Evolutionary conservation across 2,888 invertebrate species (phyloP), one percentile per base, ranked within the genome.

Genomic region (Acanthopleura granulata): DNA sequence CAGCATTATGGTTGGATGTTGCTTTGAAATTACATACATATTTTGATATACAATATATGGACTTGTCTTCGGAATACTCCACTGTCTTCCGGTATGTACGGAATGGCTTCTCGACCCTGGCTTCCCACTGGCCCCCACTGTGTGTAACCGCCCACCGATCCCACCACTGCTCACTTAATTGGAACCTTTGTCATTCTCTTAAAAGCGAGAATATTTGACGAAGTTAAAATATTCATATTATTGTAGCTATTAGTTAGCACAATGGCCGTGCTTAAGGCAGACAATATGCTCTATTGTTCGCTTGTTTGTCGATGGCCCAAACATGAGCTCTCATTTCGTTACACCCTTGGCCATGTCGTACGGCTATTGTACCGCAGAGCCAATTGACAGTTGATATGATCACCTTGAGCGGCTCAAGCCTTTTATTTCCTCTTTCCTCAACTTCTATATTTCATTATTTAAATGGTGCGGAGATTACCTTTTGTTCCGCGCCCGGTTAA

Each of bases 161-260:
- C 57, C 22, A n/a, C 3, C 18, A 6, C 57, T 18, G 57, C 57
- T 22, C 22, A 57, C 22, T 18, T 57, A 57, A 57, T 57, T 66
- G 29, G 25, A 27, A 27, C 66, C 25, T 12, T 66, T 66, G 66
- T 66, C 25, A 25, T 66, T 66, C 25, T 66, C 27, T 27, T 66
- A 27, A 27, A 27, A 66, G 66, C 22, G 16, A 27, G 27, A 66
- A 66, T 27, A 27, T 66, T 25, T 27, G 29, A 27, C 66, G 66
- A 66, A 16, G 66, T 27, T 66, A 27, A 66, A 66, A 66, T 66
- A 66, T 66, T 66, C 27, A 66, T 66, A 27, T 12, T 66, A 66
- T 66, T 66, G 66, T 66, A 27, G 29, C 66, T 66, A 27, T 66
- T 27, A 66, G 15, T 16, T 22, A 16, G 66, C 27, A 22, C 66